Percentiles rank a stretch among this genome's conserved stretches.
Conservation (phyloP, 1,140 invertebrate species). For the Hylaeus volcanicus region DNA sequence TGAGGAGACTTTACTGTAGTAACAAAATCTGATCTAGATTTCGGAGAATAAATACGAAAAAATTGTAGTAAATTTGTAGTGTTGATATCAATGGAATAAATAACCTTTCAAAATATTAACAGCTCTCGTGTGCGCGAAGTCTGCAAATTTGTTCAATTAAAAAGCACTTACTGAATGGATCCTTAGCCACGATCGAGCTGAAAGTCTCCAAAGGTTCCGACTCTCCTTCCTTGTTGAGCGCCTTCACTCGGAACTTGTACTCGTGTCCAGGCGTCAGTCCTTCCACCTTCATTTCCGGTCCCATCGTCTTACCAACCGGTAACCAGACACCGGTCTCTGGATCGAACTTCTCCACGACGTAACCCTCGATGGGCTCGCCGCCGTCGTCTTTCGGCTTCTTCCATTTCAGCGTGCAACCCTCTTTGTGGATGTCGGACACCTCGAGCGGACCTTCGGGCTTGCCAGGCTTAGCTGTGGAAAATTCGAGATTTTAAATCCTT, state of each 20-base stretch:
- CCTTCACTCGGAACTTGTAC: conserved; percentile 99
- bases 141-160: too few relatives aligned
- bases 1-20: too few relatives aligned
- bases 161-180: conserved; percentile 93
- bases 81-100: too few relatives aligned
- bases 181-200: conserved; percentile 95
- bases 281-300: conserved; percentile 93
- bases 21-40: too few relatives aligned
- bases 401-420: conserved; percentile 98
- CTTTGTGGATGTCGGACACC: conserved; percentile 96
- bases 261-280: conserved; percentile 95
- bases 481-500: background rate
- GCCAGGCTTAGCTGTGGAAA: conserved; percentile 88
- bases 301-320: conserved; percentile 90
- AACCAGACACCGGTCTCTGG: conserved; percentile 94
- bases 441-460: conserved; percentile 97
- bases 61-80: too few relatives aligned
- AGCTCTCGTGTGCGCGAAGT: too few relatives aligned
- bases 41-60: too few relatives aligned
- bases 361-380: conserved; percentile 95
- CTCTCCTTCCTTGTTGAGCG: conserved; percentile 97
- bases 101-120: too few relatives aligned
- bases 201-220: conserved; percentile 97
- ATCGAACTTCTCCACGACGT: conserved; percentile 97
- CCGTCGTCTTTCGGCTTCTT: conserved; percentile 99